phyloP scores from a whole-genome alignment of 1,140 invertebrate species.

The Drosophila bipectinata region DNA sequence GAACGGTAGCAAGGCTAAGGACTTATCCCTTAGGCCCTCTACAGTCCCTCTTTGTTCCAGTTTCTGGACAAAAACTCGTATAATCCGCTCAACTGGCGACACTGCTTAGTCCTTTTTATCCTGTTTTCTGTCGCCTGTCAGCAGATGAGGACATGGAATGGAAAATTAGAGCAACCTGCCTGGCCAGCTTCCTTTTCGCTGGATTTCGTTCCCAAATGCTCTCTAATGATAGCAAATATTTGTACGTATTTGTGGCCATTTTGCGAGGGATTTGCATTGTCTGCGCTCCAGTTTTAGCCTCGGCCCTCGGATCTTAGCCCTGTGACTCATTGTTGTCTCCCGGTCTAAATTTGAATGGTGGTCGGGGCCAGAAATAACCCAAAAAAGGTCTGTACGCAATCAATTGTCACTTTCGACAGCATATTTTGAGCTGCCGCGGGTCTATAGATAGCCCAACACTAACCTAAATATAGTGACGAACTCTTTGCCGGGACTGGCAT shows the following conservation, averaged over 20 bases:
- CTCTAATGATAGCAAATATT: slow-evolving; percentile 76
- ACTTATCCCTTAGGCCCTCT: slow-evolving; percentile 25
- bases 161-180: slow-evolving; percentile 75
- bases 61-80: slow-evolving; percentile 27
- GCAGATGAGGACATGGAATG: slow-evolving; percentile 28
- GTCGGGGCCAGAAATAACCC: slow-evolving; percentile 50
- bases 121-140: slow-evolving; percentile 73
- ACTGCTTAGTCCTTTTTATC: slow-evolving; percentile 61
- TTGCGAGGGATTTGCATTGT: slow-evolving; percentile 54
- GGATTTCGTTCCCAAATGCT: slow-evolving; percentile 59
- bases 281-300: slow-evolving; percentile 12
- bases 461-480: slow-evolving; percentile 53
- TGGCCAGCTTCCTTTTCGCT: slow-evolving; percentile 4
- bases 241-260: slow-evolving; percentile 50
- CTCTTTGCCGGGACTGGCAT: slow-evolving; percentile 25
- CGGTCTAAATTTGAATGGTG: slow-evolving; percentile 64
- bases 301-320: background rate
- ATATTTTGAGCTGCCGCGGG: slow-evolving; percentile 63
- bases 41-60: slow-evolving; percentile 27
- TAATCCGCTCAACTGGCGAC: slow-evolving; percentile 70
- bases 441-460: slow-evolving; percentile 50
- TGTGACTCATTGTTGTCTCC: slow-evolving; percentile 56
- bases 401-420: slow-evolving; percentile 77
- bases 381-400: slow-evolving; percentile 61
- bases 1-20: background rate